Evolutionary conservation across 2,113 vertebrate species (phyloP).

Genomic region (Eudorcas thomsonii): DNA sequence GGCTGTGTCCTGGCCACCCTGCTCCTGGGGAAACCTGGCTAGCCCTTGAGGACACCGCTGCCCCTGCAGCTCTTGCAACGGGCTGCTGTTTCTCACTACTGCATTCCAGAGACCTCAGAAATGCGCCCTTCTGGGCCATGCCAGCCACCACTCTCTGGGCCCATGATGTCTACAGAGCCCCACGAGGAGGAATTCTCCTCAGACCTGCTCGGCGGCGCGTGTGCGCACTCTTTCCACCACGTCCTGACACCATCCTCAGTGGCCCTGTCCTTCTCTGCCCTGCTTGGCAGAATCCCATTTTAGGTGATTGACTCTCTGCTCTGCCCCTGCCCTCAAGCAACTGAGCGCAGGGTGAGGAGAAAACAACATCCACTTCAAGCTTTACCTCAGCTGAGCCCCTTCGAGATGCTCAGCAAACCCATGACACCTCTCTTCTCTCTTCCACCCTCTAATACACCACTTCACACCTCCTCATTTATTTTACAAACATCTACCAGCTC

Average conservation of each 20-base stretch:
- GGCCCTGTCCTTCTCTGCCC: not conserved
- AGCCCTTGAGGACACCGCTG: not conserved
- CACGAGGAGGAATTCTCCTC: not conserved
- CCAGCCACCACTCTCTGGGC: not conserved
- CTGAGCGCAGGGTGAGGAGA: not conserved
- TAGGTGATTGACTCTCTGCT: not conserved
- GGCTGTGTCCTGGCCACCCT: not conserved
- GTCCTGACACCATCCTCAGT: not conserved
- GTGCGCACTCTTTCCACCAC: not conserved
- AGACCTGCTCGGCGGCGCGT: accelerated
- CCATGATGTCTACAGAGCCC: not conserved
- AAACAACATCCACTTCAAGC: not conserved
- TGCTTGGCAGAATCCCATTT: not conserved
- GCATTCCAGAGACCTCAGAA: not conserved
- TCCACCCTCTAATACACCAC: not conserved
- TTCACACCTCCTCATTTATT: not conserved
- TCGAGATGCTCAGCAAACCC: not conserved
- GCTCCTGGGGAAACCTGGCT: not conserved
- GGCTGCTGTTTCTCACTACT: not conserved
- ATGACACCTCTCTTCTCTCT: not conserved
- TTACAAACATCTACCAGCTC: not conserved
- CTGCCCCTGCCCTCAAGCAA: not conserved
- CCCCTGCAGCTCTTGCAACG: not conserved
- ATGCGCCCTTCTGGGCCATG: not conserved
- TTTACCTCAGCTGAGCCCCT: not conserved